Evolutionary conservation across 2,797 vertebrate genomes (phyloP).

Genomic region (Oreochromis mossambicus): DNA sequence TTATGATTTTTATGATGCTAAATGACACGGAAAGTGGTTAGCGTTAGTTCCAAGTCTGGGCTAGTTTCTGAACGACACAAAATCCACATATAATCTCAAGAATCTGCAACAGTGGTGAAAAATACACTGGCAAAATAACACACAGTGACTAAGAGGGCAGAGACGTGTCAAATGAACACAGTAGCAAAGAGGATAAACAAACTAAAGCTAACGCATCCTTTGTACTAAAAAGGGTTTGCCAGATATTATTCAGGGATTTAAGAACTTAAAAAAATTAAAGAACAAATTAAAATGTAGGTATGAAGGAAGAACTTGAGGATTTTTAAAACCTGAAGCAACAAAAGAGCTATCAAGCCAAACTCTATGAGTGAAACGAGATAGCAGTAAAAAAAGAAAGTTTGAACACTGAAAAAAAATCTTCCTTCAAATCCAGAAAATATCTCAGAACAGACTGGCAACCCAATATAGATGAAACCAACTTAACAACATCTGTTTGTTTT

Average conservation of each 20-base stretch:
- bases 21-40: not conserved
- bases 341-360: not conserved
- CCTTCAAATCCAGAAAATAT: not conserved
- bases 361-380: not conserved
- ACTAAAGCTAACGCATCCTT: not conserved
- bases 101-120: not conserved
- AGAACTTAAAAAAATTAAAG: not conserved
- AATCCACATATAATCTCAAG: not conserved
- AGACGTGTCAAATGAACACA: fast-evolving
- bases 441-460: not conserved
- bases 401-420: not conserved
- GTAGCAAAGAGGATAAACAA: not conserved
- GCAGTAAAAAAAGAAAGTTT: not conserved
- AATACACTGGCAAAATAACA: not conserved
- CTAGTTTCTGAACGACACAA: not conserved
- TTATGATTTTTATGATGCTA: not conserved
- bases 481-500: not conserved
- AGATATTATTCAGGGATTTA: not conserved
- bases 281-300: not conserved
- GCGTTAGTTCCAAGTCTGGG: not conserved
- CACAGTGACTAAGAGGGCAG: not conserved
- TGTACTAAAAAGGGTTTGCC: not conserved
- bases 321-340: not conserved
- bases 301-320: not conserved
- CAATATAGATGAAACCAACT: not conserved